Evolutionary conservation across 2,113 vertebrate genomes (phyloP).

Genomic region (Tricholaema leucomelas): DNA sequence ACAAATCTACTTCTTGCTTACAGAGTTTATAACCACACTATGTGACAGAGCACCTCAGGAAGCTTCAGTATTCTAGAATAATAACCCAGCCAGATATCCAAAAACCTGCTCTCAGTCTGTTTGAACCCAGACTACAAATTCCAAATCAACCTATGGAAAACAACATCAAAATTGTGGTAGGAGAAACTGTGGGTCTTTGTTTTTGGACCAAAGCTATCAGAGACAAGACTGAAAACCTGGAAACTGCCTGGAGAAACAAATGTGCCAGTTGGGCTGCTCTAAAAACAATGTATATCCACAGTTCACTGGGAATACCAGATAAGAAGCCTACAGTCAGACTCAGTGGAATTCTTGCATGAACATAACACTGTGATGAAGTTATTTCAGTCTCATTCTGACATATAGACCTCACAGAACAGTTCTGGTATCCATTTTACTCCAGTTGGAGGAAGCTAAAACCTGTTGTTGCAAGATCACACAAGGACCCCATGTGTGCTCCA

Average conservation of each 20-base stretch:
- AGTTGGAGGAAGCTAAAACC: background rate
- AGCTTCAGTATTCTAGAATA: background rate
- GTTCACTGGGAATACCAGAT: background rate
- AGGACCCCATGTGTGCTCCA: accelerated
- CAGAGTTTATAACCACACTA: background rate
- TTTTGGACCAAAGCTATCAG: background rate
- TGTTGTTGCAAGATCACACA: background rate
- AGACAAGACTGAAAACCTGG: background rate
- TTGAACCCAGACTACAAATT: background rate
- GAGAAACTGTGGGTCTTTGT: background rate
- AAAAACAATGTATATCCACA: background rate
- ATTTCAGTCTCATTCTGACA: background rate
- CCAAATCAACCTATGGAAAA: background rate
- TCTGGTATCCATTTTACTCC: background rate
- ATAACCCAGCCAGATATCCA: background rate
- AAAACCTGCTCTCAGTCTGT: background rate
- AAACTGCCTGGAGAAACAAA: background rate
- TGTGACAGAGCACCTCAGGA: background rate
- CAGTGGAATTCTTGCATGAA: background rate
- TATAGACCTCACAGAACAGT: background rate
- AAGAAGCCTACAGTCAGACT: background rate
- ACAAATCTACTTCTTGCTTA: background rate
- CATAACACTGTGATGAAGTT: background rate
- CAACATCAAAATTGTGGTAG: background rate
- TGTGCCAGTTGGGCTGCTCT: background rate